Percentiles rank a stretch among this genome's conserved stretches.
phyloP scores from a whole-genome alignment of 2,888 invertebrate species.

The Carterocephalus palaemon region DNA sequence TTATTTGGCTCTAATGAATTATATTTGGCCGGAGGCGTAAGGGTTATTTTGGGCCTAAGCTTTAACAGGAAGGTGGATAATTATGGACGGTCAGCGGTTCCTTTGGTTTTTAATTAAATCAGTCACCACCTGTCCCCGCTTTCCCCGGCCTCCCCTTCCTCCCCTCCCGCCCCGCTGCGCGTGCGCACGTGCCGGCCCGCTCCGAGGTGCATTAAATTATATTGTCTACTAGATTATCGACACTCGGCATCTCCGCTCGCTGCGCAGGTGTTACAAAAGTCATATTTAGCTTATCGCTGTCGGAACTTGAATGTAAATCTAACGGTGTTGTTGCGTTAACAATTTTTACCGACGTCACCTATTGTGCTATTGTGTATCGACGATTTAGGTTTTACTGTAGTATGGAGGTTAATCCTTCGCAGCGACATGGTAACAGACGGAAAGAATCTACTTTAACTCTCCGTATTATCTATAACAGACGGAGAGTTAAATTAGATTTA shows the following conservation, averaged over 20 bases:
- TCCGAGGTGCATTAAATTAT: constrained; percentile 25
- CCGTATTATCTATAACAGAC: too few relatives aligned
- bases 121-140: constrained; percentile 58
- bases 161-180: constrained; percentile 35
- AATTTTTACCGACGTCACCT: neutral
- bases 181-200: constrained; percentile 45
- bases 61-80: constrained; percentile 36
- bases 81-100: constrained; percentile 37
- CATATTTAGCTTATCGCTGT: constrained; percentile 1
- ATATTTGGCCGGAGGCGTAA: neutral
- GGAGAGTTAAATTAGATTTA: too few relatives aligned
- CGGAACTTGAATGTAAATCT: constrained; percentile 1
- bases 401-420: too few relatives aligned
- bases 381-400: too few relatives aligned
- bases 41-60: constrained; percentile 5
- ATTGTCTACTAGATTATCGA: constrained; percentile 27
- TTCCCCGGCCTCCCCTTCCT: constrained; percentile 18
- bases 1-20: constrained; percentile 1
- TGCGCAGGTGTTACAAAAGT: constrained; percentile 30
- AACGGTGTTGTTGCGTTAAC: neutral
- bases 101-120: constrained; percentile 60
- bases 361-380: too few relatives aligned
- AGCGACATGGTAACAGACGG: too few relatives aligned
- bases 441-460: too few relatives aligned
- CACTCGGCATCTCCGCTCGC: constrained; percentile 29